phyloP scores from a whole-genome alignment of 2,888 invertebrate species.

The Automeris io region DNA sequence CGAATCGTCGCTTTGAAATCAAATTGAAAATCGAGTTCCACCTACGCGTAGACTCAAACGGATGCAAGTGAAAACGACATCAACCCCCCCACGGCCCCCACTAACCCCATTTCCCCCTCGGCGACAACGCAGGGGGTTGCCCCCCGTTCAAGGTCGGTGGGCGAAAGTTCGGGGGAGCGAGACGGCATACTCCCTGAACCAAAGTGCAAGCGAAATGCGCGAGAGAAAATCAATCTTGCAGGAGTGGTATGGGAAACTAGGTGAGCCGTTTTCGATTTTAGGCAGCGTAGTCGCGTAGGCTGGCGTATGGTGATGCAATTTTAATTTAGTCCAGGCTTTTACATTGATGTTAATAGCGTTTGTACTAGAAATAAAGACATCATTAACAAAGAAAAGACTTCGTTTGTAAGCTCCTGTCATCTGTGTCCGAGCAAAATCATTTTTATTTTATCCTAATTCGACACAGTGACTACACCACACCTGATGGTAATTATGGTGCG shows the following conservation, averaged over 20 bases:
- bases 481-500: too few species aligned
- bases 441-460: too few species aligned
- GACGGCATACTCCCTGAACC: slow-evolving; percentile 48
- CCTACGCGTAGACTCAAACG: slow-evolving; percentile 47
- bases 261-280: slow-evolving; percentile 50
- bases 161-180: slow-evolving; percentile 42
- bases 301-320: slow-evolving; percentile 31
- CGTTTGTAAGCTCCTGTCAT: too few species aligned
- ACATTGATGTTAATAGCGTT: too few species aligned
- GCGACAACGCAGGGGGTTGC: slow-evolving; percentile 50
- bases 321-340: slow-evolving; percentile 4
- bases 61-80: slow-evolving; percentile 72
- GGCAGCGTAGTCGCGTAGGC: slow-evolving; percentile 30
- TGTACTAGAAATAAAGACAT: too few species aligned
- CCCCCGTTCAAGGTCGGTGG: slow-evolving; percentile 70
- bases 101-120: slow-evolving; percentile 62
- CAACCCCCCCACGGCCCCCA: slow-evolving; percentile 32
- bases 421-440: too few species aligned
- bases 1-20: slow-evolving; percentile 48
- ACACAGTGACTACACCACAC: too few species aligned
- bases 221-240: slow-evolving; percentile 76
- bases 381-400: too few species aligned
- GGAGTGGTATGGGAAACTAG: slow-evolving; percentile 68
- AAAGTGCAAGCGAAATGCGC: slow-evolving; percentile 73
- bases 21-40: slow-evolving; percentile 56